Evolutionary conservation across 2,888 invertebrate genomes (phyloP), one percentile per base, ranked within the genome.

Genomic region (Biston stratarius): DNA sequence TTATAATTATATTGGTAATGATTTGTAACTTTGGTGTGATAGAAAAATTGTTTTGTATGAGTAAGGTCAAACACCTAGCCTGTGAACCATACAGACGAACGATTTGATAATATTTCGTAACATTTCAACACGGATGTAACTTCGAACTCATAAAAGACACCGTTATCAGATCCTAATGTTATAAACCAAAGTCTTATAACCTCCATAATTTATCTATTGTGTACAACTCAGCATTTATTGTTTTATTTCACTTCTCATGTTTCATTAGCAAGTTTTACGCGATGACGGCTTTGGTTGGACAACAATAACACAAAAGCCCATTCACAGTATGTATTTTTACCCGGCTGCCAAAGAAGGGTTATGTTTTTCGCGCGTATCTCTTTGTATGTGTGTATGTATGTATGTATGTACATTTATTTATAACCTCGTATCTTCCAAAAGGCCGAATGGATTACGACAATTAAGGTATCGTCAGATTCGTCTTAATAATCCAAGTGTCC

Each of bases 261-360:
- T 73, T 71, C 67, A 68, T 73, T 70, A 73, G 64, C 69, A 62
- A 58, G 57, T 69, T 71, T 64, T 73, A 73, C 12, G 63, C 64
- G 60, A 65, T 71, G 67, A 70, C 8, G 33, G 55, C 42, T 55
- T 24, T 58, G 10, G 55, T 12, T 51, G 14, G 42, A 62, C 58
- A 58, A 58, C 49, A 49, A 49, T 49, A 61, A 34, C 36, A 47
- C 40, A 14, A 12, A 38, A 11, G 38, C 10, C 5, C 14, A 7
- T 58, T 58, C 42, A 34, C 60, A 60, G 33, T 56, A n/a, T n/a
- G n/a, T n/a, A n/a, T n/a, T n/a, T n/a, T n/a, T n/a, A n/a, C n/a
- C n/a, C n/a, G n/a, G n/a, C n/a, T n/a, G n/a, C n/a, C n/a, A n/a
- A n/a, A n/a, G n/a, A n/a, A n/a, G n/a, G n/a, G n/a, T n/a, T n/a